A percentile compares a stretch with the other conserved stretches of the same genome.
Evolutionary conservation across 2,888 invertebrate species (phyloP).

Genomic region (Alloscopus bannaensis): DNA sequence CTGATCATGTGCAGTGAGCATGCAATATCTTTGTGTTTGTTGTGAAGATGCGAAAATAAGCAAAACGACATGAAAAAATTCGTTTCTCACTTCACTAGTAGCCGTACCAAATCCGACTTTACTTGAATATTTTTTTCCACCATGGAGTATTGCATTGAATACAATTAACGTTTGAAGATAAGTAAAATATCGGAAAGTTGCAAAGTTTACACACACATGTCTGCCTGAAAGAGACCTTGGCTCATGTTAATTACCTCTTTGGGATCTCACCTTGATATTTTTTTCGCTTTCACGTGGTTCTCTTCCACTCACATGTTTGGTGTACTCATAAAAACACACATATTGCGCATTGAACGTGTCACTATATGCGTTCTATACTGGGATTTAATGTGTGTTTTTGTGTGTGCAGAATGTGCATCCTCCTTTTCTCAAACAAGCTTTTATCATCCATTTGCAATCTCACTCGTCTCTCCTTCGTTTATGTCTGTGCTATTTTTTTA

Average conservation of each 20-base stretch:
- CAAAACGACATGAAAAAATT: conserved; percentile 16
- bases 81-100: conserved; percentile 5
- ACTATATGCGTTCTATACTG: not conserved
- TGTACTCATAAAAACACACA: no score
- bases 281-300: conserved; percentile 61
- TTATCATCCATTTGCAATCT: conserved; percentile 12
- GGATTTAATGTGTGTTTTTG: conserved; percentile 29
- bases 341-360: no score
- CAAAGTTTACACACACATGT: conserved; percentile 1
- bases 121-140: conserved; percentile 17
- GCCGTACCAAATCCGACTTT: not conserved
- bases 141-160: no score
- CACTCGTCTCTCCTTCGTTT: no score
- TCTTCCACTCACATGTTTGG: conserved; percentile 21
- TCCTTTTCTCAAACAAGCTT: not conserved
- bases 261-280: conserved; percentile 54
- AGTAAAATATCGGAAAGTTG: not conserved
- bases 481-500: no score
- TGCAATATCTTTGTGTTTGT: conserved; percentile 23
- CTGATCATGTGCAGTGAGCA: conserved; percentile 33
- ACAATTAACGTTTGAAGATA: not conserved
- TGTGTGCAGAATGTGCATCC: not conserved
- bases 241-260: conserved; percentile 61
- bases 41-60: no score
- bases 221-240: conserved; percentile 50